Conservation (phyloP, 1,140 invertebrate species). For the Patella vulgata region DNA sequence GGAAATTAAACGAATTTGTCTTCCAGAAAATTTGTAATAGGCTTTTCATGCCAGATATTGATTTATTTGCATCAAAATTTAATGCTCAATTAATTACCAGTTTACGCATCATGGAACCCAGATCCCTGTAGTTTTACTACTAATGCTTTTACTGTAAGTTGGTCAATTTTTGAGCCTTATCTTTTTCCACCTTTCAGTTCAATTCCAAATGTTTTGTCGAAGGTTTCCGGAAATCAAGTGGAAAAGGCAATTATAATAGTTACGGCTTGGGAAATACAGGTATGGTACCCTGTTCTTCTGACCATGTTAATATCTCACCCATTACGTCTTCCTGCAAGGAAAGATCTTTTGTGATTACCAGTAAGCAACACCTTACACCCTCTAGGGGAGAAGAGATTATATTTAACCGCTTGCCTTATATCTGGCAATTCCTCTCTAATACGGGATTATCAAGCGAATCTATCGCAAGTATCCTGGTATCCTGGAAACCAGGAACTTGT, state of each 20-base stretch:
- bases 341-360: slow-evolving; percentile 9
- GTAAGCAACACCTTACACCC: slow-evolving; percentile 1
- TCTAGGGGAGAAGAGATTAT: slow-evolving; percentile 12
- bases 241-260: slow-evolving; percentile 10
- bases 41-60: slow-evolving; percentile 21
- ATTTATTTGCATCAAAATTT: slow-evolving; percentile 36
- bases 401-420: slow-evolving; percentile 23
- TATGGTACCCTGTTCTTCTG: slow-evolving; percentile 19
- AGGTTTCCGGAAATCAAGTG: slow-evolving; percentile 14
- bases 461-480: slow-evolving; percentile 21
- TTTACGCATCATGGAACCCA: slow-evolving; percentile 33
- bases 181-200: slow-evolving; percentile 31
- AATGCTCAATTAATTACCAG: slow-evolving; percentile 28
- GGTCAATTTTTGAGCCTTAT: slow-evolving; percentile 18
- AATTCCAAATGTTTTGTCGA: slow-evolving; percentile 10
- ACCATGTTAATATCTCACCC: slow-evolving; percentile 13
- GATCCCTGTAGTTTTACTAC: slow-evolving; percentile 25
- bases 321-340: not conserved
- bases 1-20: slow-evolving; percentile 21
- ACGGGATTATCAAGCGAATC: slow-evolving; percentile 13
- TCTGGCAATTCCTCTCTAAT: slow-evolving; percentile 20
- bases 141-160: slow-evolving; percentile 31
- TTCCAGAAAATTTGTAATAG: slow-evolving; percentile 16
- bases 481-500: slow-evolving; percentile 17
- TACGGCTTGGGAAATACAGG: slow-evolving; percentile 27